A percentile compares a stretch with the other conserved stretches of the same genome.
These are phyloP conservation scores for Peromyscus aztecus DNA, from an alignment of 2,797 vertebrate genomes.

Conservation along the genomic window DNA sequence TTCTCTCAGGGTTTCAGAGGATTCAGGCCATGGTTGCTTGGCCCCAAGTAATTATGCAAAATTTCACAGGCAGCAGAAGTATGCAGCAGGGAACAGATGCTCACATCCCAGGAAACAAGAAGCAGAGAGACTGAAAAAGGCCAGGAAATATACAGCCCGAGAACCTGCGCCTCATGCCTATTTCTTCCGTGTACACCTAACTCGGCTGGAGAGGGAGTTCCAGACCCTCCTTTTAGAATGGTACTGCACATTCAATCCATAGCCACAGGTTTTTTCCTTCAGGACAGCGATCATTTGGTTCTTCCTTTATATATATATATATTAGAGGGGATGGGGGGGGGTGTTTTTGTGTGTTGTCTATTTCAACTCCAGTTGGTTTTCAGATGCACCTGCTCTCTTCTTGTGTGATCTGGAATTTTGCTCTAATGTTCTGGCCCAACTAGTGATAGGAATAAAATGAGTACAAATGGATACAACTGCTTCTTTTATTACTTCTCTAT, in stretches of 20 bases:
- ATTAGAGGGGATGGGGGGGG: neutral
- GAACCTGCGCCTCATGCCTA: too few species aligned
- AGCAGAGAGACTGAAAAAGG: neutral
- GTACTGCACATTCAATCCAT: neutral
- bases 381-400: neutral
- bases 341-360: neutral
- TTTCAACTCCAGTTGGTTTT: neutral
- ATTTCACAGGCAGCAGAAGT: neutral
- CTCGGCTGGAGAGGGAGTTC: neutral
- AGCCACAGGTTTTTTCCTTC: neutral
- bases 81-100: neutral
- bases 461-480: neutral
- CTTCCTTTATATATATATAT: neutral
- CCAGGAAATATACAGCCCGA: neutral
- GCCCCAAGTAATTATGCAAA: neutral
- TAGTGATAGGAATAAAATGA: neutral
- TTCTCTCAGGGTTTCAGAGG: neutral
- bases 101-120: neutral
- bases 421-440: neutral
- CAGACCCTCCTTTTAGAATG: neutral
- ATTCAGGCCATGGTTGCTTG: neutral
- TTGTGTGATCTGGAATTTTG: neutral
- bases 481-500: neutral
- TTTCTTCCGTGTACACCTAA: neutral
- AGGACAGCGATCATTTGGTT: neutral